Evolutionary conservation across 2,797 vertebrate genomes (phyloP).

Genomic region (Melanotaenia maccullochi): DNA sequence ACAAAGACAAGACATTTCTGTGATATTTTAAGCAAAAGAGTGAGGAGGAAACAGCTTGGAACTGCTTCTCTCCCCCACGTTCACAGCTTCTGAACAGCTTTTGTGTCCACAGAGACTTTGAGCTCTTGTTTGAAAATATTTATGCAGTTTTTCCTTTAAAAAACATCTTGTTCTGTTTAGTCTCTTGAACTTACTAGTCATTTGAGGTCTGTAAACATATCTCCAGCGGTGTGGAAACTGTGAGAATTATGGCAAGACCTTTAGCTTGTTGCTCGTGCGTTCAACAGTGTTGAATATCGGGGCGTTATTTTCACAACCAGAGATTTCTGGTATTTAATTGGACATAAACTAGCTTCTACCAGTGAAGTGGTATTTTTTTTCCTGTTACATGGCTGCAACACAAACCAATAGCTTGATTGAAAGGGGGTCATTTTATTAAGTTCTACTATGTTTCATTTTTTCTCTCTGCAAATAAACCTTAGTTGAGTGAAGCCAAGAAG

Average conservation of each 20-base stretch:
- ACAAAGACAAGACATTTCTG: background rate
- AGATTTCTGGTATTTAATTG: too few species aligned
- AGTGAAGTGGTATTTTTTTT: background rate
- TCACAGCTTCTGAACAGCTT: too few species aligned
- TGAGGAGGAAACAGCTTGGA: too few species aligned
- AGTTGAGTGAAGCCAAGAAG: background rate
- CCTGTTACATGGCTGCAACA: background rate
- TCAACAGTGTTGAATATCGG: background rate
- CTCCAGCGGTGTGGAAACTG: too few species aligned
- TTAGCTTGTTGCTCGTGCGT: background rate
- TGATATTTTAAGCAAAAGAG: background rate
- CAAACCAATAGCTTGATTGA: background rate
- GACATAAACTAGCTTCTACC: too few species aligned
- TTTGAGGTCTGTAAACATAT: background rate
- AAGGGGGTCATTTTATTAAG: background rate
- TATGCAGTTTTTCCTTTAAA: too few species aligned
- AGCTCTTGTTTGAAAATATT: background rate
- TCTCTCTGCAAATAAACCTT: background rate
- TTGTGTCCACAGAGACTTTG: background rate
- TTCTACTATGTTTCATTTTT: background rate
- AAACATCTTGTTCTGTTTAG: background rate
- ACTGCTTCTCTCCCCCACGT: too few species aligned
- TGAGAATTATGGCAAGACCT: background rate
- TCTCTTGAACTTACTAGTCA: background rate
- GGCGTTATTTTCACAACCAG: too few species aligned